phyloP scores from a whole-genome alignment of 2,113 vertebrate genomes.

The Menidia beryllina region DNA sequence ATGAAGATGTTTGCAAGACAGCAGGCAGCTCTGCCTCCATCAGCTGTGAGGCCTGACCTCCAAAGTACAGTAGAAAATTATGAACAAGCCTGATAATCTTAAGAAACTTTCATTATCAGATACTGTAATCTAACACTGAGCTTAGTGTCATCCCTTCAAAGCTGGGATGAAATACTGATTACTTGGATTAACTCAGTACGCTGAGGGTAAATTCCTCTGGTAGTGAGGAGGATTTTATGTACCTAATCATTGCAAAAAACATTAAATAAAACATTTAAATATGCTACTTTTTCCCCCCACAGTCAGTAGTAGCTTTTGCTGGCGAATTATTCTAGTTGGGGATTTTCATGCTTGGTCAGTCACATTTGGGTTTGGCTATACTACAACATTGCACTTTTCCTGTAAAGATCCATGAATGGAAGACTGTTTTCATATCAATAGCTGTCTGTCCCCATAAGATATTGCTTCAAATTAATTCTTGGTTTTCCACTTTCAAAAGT shows the following conservation, averaged over 20 bases:
- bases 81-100: not conserved
- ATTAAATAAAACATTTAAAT: too few relatives aligned
- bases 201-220: not conserved
- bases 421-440: slow-evolving; percentile 1
- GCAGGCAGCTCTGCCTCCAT: not conserved
- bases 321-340: slow-evolving; percentile 27
- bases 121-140: not conserved
- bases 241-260: not conserved
- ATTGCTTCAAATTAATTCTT: slow-evolving; percentile 13
- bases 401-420: not conserved
- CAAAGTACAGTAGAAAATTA: not conserved
- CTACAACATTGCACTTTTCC: slow-evolving; percentile 18
- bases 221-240: not conserved
- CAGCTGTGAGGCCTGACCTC: not conserved
- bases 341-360: slow-evolving; percentile 28
- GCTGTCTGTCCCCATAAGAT: slow-evolving; percentile 5
- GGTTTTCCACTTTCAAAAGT: slow-evolving; percentile 21
- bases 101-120: not conserved
- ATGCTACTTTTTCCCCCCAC: slow-evolving; percentile 31
- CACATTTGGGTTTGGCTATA: slow-evolving; percentile 31
- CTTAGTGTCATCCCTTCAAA: not conserved
- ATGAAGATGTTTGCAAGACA: not conserved
- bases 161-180: not conserved
- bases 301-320: slow-evolving; percentile 28
- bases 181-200: not conserved